phyloP scores from a whole-genome alignment of 2,113 vertebrate genomes.

The Peucedramus taeniatus region DNA sequence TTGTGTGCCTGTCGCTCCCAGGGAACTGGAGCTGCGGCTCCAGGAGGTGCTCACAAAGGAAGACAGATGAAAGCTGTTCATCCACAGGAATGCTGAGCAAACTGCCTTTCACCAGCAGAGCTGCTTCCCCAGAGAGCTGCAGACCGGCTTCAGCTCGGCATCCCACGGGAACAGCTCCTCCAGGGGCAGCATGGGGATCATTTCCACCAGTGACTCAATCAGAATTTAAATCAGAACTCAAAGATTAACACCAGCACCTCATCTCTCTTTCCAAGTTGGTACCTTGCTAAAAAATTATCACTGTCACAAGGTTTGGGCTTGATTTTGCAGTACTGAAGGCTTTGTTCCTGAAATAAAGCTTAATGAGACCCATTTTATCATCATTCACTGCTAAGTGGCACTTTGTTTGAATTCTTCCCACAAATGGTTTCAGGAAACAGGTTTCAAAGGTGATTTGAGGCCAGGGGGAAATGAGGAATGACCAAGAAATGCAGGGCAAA shows the following conservation, averaged over 20 bases:
- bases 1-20: conserved; percentile 19
- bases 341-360: not conserved
- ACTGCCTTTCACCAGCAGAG: not conserved
- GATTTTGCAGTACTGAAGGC: not conserved
- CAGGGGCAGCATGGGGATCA: not conserved
- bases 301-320: not conserved
- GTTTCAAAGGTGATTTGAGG: not conserved
- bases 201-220: accelerated
- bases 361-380: not conserved
- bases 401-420: not conserved
- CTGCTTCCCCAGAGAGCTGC: not conserved
- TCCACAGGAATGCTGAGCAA: not conserved
- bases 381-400: not conserved
- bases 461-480: not conserved
- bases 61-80: conserved; percentile 17
- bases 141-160: accelerated
- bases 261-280: not conserved
- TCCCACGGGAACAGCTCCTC: not conserved
- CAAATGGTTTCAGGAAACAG: not conserved
- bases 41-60: conserved; percentile 19
- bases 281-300: not conserved
- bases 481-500: not conserved
- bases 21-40: not conserved
- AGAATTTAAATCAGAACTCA: not conserved
- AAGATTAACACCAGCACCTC: not conserved